Evolutionary conservation across 2,888 invertebrate species (phyloP).

Genomic region (Athetis lepigone): DNA sequence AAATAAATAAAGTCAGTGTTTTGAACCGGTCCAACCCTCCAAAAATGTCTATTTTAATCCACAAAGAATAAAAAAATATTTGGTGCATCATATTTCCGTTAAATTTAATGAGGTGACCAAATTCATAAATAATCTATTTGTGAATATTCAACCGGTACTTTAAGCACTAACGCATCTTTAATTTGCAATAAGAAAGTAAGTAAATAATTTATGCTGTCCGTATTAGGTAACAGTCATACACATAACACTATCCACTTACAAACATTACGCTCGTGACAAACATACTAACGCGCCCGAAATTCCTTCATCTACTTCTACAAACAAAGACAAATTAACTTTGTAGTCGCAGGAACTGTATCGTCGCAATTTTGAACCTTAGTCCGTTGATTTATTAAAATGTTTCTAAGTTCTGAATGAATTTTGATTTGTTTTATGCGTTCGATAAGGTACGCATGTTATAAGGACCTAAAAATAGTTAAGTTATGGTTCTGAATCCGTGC

Average conservation of each 20-base stretch:
- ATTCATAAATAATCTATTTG: background rate
- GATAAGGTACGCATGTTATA: conserved; percentile 58
- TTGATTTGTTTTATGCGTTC: conserved; percentile 60
- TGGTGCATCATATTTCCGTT: no score
- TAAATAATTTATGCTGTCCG: conserved; percentile 57
- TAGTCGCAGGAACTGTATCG: conserved; percentile 14
- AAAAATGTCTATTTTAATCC: no score
- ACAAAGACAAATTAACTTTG: conserved; percentile 72
- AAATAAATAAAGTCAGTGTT: no score
- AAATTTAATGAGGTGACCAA: background rate
- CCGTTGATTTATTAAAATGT: conserved; percentile 25
- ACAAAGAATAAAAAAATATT: no score
- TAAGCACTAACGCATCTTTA: conserved; percentile 8
- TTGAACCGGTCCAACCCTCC: no score
- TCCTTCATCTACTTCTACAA: conserved; percentile 63
- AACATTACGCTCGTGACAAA: conserved; percentile 65
- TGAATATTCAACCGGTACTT: background rate
- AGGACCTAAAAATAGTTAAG: conserved; percentile 66
- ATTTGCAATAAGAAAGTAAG: conserved; percentile 56
- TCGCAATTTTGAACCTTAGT: conserved; percentile 55
- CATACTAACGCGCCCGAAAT: conserved; percentile 67
- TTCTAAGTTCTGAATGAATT: conserved; percentile 14
- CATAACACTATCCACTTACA: conserved; percentile 68
- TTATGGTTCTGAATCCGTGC: conserved; percentile 77
- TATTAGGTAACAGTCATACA: conserved; percentile 75